phyloP scores from a whole-genome alignment of 2,888 invertebrate genomes.

The Ectobius pallidus region DNA sequence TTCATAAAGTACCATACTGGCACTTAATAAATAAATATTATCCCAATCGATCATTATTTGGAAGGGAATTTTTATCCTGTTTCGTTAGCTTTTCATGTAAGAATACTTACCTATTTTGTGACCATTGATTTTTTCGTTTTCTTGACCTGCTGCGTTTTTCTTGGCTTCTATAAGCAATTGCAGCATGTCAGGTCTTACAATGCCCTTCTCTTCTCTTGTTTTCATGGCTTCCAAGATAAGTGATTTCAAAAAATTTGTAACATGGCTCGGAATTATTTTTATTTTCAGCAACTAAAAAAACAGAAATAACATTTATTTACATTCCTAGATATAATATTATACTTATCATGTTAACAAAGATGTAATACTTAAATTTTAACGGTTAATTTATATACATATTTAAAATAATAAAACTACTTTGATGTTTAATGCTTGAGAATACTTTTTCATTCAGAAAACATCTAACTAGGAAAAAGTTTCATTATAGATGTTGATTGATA shows the following conservation, averaged over 20 bases:
- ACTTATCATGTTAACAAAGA: not conserved
- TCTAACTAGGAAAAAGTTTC: too few relatives aligned
- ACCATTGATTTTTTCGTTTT: not conserved
- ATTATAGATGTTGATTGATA: too few relatives aligned
- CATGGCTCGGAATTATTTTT: not conserved
- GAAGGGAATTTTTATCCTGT: too few relatives aligned
- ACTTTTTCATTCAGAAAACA: too few relatives aligned
- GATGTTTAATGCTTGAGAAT: too few relatives aligned
- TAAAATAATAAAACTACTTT: not conserved
- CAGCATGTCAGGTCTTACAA: conserved; percentile 46
- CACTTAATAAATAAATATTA: not conserved
- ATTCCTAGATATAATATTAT: not conserved
- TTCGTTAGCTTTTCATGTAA: not conserved
- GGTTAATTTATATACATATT: not conserved
- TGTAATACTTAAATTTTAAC: not conserved
- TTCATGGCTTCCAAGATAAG: conserved; percentile 42
- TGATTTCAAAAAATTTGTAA: conserved; percentile 42
- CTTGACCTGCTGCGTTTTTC: conserved; percentile 32
- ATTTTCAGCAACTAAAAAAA: not conserved
- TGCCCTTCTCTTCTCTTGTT: conserved; percentile 43
- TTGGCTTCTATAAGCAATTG: conserved; percentile 46
- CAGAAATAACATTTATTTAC: not conserved
- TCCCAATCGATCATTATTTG: not conserved
- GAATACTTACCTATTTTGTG: not conserved
- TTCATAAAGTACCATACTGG: too few relatives aligned